Base-by-base conservation (phyloP, 1,140 invertebrate genomes). In the Drosophila tani region DNA sequence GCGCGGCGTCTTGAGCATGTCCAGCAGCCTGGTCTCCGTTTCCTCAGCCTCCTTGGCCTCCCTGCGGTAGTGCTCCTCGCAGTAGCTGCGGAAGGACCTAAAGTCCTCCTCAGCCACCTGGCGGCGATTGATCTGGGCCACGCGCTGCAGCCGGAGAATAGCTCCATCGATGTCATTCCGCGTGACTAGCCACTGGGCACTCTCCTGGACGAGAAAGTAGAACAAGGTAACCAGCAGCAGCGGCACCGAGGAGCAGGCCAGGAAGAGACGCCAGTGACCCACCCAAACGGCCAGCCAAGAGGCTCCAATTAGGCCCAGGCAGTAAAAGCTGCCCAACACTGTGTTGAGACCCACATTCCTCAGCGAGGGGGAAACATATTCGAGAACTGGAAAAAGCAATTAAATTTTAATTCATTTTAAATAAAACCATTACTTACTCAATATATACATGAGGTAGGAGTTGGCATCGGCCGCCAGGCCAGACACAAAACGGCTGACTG, bases 381-480 rank as follows among this genome's bases (percentile, higher is more conserved):
- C 94, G 93, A 95, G 91, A 12, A 95, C 94, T 81, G 93, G 35
- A n/a, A 12, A 27, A 29, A 17, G 2, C 32, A 46, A 41, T 38
- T n/a, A 8, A 57, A 11, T 24, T 38, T 53, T 8, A 59, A 35
- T 27, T 60, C 5, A 4, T 47, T 15, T 27, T 51, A 2, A 9
- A 35, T n/a, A 12, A 51, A 46, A 19, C 9, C 9, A 19, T 32
- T 21, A 74, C 91, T 92, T 87, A 94, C 94, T 93, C 32, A 95
- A 93, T 65, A 95, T 95, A 65, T 95, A 95, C 94, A 95, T 95
- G 93, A 95, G 94, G 59, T 95, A 94, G 62, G 94, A 95, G 82
- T 94, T 94, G 27, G 93, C 93, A 83, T 95, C 94, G 47, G 94
- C 94, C 3, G 94, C 94, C 45, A 94, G 81, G 8, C 95, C 95